Percentiles rank a stretch among this genome's conserved stretches.
Evolutionary conservation across 2,888 invertebrate genomes (phyloP).

Genomic region (Lottia gigantea): DNA sequence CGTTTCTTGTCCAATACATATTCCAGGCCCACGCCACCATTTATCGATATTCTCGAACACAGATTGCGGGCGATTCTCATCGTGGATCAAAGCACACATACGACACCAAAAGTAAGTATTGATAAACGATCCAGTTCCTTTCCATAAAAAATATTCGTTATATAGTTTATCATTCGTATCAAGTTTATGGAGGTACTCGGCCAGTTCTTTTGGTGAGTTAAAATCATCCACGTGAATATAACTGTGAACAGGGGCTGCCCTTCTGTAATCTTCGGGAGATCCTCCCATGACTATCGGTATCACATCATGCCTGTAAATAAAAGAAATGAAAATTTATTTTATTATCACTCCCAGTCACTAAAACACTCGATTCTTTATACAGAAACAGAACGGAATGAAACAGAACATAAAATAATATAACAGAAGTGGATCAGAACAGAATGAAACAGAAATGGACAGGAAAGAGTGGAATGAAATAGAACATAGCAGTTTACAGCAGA

Average conservation of each 20-base stretch:
- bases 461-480: too few species aligned
- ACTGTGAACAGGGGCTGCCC: slow-evolving; percentile 91
- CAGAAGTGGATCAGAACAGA: too few species aligned
- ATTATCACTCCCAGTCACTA: too few species aligned
- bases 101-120: slow-evolving; percentile 96
- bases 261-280: slow-evolving; percentile 88
- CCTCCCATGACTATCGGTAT: slow-evolving; percentile 97
- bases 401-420: too few species aligned
- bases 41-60: slow-evolving; percentile 84
- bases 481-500: too few species aligned
- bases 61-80: slow-evolving; percentile 42
- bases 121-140: slow-evolving; percentile 94
- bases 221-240: slow-evolving; percentile 98
- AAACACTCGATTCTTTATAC: too few species aligned
- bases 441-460: too few species aligned
- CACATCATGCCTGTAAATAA: slow-evolving; percentile 77
- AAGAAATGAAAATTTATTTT: slow-evolving; percentile 69
- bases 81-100: slow-evolving; percentile 76
- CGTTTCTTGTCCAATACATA: slow-evolving; percentile 54
- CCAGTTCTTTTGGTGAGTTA: slow-evolving; percentile 85
- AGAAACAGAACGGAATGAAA: too few species aligned
- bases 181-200: slow-evolving; percentile 84
- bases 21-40: slow-evolving; percentile 81
- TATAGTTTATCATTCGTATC: slow-evolving; percentile 90
- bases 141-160: slow-evolving; percentile 94